Evolutionary conservation across 92 coral and sea anemone species (phyloP).

Genomic region (Blastomussa wellsi): DNA sequence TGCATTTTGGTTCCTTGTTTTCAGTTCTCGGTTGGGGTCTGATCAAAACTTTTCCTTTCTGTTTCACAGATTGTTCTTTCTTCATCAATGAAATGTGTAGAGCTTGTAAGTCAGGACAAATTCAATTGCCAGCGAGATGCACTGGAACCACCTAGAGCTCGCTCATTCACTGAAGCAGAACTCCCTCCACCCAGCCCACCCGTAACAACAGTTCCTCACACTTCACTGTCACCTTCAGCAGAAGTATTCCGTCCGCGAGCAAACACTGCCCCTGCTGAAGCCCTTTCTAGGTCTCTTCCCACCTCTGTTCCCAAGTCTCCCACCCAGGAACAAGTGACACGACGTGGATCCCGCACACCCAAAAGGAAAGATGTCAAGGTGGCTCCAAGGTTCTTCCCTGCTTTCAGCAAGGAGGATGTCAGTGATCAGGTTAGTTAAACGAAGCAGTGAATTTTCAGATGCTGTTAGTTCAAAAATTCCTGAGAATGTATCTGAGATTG

Average conservation of each 20-base stretch:
- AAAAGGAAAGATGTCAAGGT: conserved; percentile 90
- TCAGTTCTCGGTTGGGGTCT: background rate
- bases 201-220: conserved; percentile 53
- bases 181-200: conserved; percentile 50
- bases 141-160: conserved; percentile 74
- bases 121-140: conserved; percentile 87
- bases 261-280: conserved; percentile 76
- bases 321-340: conserved; percentile 50
- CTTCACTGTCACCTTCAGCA: conserved; percentile 90
- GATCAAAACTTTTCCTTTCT: background rate
- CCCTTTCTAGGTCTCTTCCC: conserved; percentile 88
- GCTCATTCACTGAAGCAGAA: conserved; percentile 71
- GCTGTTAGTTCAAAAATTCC: too few species aligned
- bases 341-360: conserved; percentile 95
- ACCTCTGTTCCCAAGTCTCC: conserved; percentile 85
- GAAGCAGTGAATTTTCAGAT: background rate
- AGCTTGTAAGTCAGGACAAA: conserved; percentile 86
- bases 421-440: conserved; percentile 63
- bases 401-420: conserved; percentile 81
- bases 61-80: conserved; percentile 83
- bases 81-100: conserved; percentile 97
- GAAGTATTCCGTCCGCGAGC: conserved; percentile 98
- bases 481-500: too few species aligned
- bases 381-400: conserved; percentile 97
- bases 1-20: too few species aligned